Base-by-base conservation (phyloP, 2,888 invertebrate genomes). In the Agriopis marginaria region DNA sequence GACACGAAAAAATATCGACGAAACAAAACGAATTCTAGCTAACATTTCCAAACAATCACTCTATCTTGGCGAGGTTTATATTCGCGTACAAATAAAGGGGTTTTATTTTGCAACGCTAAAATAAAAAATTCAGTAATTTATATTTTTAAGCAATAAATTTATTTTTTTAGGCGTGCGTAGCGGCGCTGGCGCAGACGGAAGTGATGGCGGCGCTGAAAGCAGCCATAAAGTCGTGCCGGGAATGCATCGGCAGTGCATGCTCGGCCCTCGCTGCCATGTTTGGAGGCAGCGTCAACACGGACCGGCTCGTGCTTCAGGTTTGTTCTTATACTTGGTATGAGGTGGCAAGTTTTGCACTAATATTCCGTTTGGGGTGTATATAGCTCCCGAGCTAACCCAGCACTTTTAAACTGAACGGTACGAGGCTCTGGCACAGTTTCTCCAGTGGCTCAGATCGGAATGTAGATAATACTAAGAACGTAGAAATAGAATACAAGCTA, bases 221-320 rank as follows among this genome's bases (percentile, higher is more conserved):
- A 74, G 99, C 98, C 12, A 98, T 99, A 97, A 96, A 97, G 91
- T 95, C 96, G 49, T 96, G 99, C 77, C 95, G 96, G 68, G 98
- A 98, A 86, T 95, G 98, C 90, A 96, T 98, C 42, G 97, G 97
- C 55, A 94, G 97, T 73, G 97, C 98, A 9, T 98, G 99, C 81
- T 99, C 99, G 88, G 97, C 98, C 8, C 95, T 99, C 53, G 96
- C 97, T 79, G 95, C 97, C 75, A 95, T 99, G 79, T 99, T 99
- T 90, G 96, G 82, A 71, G 89, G 90, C 71, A 77, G 79, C 3
- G 90, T 85, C 62, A 92, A 93, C 74, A 94, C 94, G 0, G 94
- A 94, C 65, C 80, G 91, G 42, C 85, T 94, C 6, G 92, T 94
- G 0, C 65, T 88, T 9, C 94, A 94, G 90, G 94, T 89, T 32